A percentile compares a stretch with the other conserved stretches of the same genome.
Evolutionary conservation across 1,140 invertebrate genomes (phyloP).

Genomic region (Grapholita molesta): DNA sequence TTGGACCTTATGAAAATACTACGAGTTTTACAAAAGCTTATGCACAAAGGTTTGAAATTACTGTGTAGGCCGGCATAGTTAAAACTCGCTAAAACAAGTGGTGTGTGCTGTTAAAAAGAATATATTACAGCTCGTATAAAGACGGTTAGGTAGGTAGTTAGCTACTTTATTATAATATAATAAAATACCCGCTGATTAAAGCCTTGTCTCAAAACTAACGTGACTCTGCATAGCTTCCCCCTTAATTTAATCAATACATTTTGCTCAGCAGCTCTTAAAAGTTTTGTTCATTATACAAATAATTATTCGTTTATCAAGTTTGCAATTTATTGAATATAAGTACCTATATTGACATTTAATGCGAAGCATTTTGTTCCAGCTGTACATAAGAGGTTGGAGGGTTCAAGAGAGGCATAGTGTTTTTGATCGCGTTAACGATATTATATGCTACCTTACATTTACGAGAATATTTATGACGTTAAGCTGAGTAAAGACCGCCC

Average conservation of each 20-base stretch:
- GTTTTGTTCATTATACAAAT: neutral
- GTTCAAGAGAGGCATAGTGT: no score
- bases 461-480: neutral
- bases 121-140: neutral
- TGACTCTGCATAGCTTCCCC: neutral
- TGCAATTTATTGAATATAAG: no score
- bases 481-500: neutral
- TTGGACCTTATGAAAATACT: neutral
- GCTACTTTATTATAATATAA: neutral
- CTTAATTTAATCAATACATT: neutral
- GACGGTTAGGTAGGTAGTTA: neutral
- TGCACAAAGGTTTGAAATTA: neutral
- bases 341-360: no score
- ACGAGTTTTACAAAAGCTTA: neutral
- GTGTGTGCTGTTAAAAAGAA: no score
- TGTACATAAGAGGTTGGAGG: no score
- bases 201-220: neutral
- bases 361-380: no score
- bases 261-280: neutral
- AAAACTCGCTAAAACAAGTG: neutral
- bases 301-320: neutral
- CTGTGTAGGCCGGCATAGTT: neutral
- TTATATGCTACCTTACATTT: no score
- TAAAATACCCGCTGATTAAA: neutral
- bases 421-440: no score